phyloP scores from a whole-genome alignment of 2,113 vertebrate species.

The Ardeotis arabs region DNA sequence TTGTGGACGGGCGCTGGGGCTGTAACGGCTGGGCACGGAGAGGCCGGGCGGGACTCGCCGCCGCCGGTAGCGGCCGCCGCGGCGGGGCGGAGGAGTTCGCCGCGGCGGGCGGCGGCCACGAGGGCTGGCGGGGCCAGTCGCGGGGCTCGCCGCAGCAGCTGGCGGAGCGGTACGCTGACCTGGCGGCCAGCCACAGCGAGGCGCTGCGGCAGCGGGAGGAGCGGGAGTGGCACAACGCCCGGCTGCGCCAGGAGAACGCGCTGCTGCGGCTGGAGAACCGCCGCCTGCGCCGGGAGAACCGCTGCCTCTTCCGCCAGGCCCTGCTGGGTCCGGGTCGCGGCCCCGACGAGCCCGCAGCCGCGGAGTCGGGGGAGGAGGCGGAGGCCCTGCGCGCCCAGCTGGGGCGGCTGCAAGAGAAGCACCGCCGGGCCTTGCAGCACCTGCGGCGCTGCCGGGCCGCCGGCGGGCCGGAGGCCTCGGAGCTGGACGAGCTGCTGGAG shows the following conservation, averaged over 20 bases:
- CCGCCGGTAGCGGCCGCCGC: neutral
- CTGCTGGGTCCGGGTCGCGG: slow-evolving; percentile 6
- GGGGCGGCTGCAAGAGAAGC: slow-evolving; percentile 11
- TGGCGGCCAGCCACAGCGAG: slow-evolving; percentile 82
- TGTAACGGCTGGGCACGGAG: neutral
- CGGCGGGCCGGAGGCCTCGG: neutral
- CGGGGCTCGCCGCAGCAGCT: slow-evolving; percentile 65
- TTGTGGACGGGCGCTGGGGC: neutral
- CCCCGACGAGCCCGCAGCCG: neutral
- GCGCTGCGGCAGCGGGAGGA: slow-evolving; percentile 84
- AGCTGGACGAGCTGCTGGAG: neutral
- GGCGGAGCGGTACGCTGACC: slow-evolving; percentile 81
- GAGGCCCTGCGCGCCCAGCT: neutral
- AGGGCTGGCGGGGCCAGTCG: slow-evolving; percentile 48
- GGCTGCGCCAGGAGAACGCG: slow-evolving; percentile 78
- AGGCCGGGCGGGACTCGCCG: neutral
- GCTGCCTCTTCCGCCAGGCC: slow-evolving; percentile 69
- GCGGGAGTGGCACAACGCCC: slow-evolving; percentile 80
- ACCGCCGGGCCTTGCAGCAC: slow-evolving; percentile 62
- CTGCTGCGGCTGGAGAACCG: slow-evolving; percentile 80
- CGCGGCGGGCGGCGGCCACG: neutral
- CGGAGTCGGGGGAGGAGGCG: neutral
- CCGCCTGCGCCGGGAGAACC: slow-evolving; percentile 81
- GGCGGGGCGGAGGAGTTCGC: neutral
- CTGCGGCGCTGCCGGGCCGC: slow-evolving; percentile 23